Percentiles rank a stretch among this genome's conserved stretches.
Evolutionary conservation across 2,797 vertebrate genomes (phyloP).

Genomic region (Brachyrhaphis roseni): DNA sequence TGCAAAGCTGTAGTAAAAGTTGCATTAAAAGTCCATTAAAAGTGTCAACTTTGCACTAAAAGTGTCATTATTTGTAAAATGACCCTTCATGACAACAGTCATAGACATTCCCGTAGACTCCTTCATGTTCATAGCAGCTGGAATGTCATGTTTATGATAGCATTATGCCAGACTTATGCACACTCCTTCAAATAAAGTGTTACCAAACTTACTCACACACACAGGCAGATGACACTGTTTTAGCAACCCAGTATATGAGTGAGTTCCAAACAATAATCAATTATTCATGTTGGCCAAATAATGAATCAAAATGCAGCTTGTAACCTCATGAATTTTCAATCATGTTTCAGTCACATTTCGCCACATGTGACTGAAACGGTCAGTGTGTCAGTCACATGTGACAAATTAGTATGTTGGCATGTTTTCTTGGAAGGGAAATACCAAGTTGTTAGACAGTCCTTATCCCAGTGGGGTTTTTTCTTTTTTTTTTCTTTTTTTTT

Average conservation of each 20-base stretch:
- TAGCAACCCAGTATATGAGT: not conserved
- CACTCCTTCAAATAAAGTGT: too few relatives aligned
- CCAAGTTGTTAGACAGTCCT: not conserved
- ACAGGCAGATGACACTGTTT: not conserved
- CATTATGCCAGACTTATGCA: too few relatives aligned
- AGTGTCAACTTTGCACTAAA: too few relatives aligned
- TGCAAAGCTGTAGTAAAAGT: too few relatives aligned
- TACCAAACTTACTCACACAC: not conserved
- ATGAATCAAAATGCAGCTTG: not conserved
- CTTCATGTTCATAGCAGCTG: too few relatives aligned
- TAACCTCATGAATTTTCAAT: not conserved
- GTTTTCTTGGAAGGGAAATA: not conserved
- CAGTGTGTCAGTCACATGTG: not conserved
- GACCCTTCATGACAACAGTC: too few relatives aligned
- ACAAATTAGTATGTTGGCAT: slow-evolving; percentile 1
- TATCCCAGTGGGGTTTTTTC: not conserved
- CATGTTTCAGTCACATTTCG: not conserved
- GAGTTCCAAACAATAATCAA: not conserved
- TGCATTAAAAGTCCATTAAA: too few relatives aligned
- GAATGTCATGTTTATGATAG: too few relatives aligned
- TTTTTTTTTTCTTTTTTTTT: not conserved
- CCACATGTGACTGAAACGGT: not conserved
- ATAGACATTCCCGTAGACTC: too few relatives aligned
- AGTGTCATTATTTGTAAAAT: too few relatives aligned
- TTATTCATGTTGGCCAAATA: not conserved